phyloP scores from a whole-genome alignment of 2,888 invertebrate species.

The Parascotia fuliginaria region DNA sequence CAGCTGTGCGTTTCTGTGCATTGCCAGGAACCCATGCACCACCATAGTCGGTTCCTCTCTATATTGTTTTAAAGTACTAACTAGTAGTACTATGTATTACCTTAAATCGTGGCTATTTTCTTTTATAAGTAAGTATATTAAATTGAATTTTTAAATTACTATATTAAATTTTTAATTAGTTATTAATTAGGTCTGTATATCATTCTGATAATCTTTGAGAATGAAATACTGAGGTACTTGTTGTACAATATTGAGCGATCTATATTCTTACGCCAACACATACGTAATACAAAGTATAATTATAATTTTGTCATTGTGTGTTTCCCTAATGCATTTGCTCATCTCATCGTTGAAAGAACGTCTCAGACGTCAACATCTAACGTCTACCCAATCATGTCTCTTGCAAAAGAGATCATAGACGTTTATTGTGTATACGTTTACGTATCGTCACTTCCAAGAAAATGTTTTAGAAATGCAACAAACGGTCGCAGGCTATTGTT shows the following conservation, averaged over 20 bases:
- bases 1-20: too few species aligned
- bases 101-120: too few species aligned
- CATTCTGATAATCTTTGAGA: too few species aligned
- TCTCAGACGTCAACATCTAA: slow-evolving; percentile 8
- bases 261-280: neutral
- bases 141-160: too few species aligned
- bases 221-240: too few species aligned
- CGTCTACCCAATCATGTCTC: slow-evolving; percentile 2
- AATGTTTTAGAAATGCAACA: slow-evolving; percentile 50
- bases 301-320: slow-evolving; percentile 4
- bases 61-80: too few species aligned
- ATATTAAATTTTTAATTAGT: too few species aligned
- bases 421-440: slow-evolving; percentile 15
- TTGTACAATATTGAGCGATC: neutral
- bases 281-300: neutral
- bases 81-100: too few species aligned
- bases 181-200: too few species aligned
- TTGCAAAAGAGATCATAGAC: slow-evolving; percentile 11
- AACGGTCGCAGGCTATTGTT: slow-evolving; percentile 59
- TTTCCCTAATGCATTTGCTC: slow-evolving; percentile 9
- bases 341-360: slow-evolving; percentile 4
- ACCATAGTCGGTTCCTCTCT: too few species aligned
- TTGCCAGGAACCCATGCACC: too few species aligned
- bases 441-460: slow-evolving; percentile 48
- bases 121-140: too few species aligned